Base-by-base conservation (phyloP, 2,888 invertebrate species). In the Dromius quadrimaculatus region DNA sequence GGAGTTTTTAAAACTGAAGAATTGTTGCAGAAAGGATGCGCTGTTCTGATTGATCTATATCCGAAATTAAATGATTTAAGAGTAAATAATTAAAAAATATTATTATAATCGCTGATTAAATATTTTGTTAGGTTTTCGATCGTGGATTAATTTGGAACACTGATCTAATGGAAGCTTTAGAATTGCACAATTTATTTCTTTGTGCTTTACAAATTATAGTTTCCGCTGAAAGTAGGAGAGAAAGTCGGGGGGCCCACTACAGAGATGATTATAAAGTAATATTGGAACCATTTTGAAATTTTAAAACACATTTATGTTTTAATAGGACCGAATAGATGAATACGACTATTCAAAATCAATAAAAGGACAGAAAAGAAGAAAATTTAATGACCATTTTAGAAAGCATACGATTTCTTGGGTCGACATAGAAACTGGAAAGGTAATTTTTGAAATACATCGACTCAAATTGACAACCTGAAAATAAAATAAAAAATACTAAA, bases 231-330 rank as follows among this genome's bases (percentile, higher is more conserved):
- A 85, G 87, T 61, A 83, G 92, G 59, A 89, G 88, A 77, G 92
- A 92, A 78, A 89, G 89, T 19, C 82, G 92, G 71, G 92, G 92
- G 38, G 90, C 91, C 13, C 92, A 92, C 79, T 87, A 89, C 15
- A 83, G 91, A 72, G 90, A 91, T 75, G 91, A 92, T 78, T 91
- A 82, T 80, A 87, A 87, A 77, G 88, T 87, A 77, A 73, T 76
- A 23, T 38, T 38, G n/a, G 2, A 17, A 43, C 28, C 59, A 63
- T 32, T 50, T 54, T 57, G 20, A n/a, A 22, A 20, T 41, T 38
- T 66, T 59, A n/a, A 38, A 38, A 32, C 68, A 8, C n/a, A 22
- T n/a, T 65, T 45, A 22, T 59, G 50, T 65, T 43, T 47, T 76
- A 77, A 2, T 74, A 87, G 87, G 80, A 82, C 68, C 83, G 91